phyloP scores from a whole-genome alignment of 2,113 vertebrate species.

The Marmota flaviventris region DNA sequence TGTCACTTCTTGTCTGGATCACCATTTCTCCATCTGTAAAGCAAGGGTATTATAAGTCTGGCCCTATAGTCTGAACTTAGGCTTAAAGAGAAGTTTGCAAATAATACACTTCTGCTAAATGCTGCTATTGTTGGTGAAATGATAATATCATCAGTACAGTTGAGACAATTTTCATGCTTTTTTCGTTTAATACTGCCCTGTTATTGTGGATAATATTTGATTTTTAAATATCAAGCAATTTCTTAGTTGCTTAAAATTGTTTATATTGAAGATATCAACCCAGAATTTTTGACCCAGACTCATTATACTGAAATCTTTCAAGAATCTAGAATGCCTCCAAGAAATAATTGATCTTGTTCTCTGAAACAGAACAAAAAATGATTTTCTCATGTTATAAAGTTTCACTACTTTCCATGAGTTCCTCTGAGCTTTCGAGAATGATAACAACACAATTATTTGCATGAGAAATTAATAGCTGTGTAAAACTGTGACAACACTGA shows the following conservation, averaged over 20 bases:
- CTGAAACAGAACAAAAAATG: background rate
- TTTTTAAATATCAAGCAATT: background rate
- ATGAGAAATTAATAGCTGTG: background rate
- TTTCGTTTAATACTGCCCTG: background rate
- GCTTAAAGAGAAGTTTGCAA: background rate
- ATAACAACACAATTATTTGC: background rate
- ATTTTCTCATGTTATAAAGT: background rate
- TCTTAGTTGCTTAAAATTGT: background rate
- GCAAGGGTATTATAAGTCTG: background rate
- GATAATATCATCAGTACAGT: background rate
- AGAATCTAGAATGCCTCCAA: background rate
- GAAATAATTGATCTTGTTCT: background rate
- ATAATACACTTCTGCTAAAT: background rate
- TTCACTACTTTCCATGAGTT: background rate
- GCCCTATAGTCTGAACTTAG: background rate
- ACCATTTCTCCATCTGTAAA: background rate
- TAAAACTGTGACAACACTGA: background rate
- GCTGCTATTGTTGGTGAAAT: background rate
- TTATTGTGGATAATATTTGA: background rate
- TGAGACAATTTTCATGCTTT: background rate
- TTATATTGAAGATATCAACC: background rate
- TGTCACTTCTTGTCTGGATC: background rate
- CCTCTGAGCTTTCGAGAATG: background rate
- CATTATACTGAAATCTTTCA: background rate
- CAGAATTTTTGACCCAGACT: background rate